Base-by-base conservation (phyloP, 2,113 vertebrate genomes). In the Zosterops lateralis region DNA sequence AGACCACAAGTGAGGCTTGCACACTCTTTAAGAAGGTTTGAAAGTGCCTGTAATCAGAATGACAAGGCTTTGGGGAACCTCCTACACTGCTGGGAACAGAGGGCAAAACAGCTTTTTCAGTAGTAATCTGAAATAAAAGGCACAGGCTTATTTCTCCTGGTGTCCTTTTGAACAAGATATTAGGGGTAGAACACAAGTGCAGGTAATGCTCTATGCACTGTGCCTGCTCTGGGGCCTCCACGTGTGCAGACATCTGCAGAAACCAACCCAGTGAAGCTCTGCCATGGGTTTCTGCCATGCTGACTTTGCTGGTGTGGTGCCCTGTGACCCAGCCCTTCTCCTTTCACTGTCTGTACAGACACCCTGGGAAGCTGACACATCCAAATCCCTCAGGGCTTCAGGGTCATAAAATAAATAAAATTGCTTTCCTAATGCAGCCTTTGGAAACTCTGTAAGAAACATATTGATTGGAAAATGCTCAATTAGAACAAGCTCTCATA, bases 361-460 rank as follows among this genome's bases (percentile, higher is more conserved):
- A 68, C 67, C 60, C 18, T 13, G 57, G 16, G 15, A 96, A 92
- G 78, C 5, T 78, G 73, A 80, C 60, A 79, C 80, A 81, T 8
- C 22, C 7, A 1, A 78, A 68, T 64, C 90, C 83, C 73, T 72
- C 28, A 72, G 20, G 58, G 70, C 57, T 90, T 72, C 51, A 71
- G 70, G 28, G n/a, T 87, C 40, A 40, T 79, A 77, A 92, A 95
- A 87, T 45, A 96, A 97, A 95, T 95, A 92, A 96, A 97, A 96
- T 14, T 88, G 88, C 77, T 93, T 92, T 97, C 93, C 93, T 96
- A 97, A 96, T 96, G 95, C 79, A 89, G 91, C 92, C 93, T 89
- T 95, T 97, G 95, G 96, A 98, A 97, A 95, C 93, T 84, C 91
- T 17, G 48, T 95, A 95, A 96, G 97, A 97, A 97, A 96, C n/a